Percentiles rank a stretch among this genome's conserved stretches.
These are phyloP conservation scores for Coelinius sp. DNA, from an alignment of 2,888 invertebrate species.

Conservation along the genomic window DNA sequence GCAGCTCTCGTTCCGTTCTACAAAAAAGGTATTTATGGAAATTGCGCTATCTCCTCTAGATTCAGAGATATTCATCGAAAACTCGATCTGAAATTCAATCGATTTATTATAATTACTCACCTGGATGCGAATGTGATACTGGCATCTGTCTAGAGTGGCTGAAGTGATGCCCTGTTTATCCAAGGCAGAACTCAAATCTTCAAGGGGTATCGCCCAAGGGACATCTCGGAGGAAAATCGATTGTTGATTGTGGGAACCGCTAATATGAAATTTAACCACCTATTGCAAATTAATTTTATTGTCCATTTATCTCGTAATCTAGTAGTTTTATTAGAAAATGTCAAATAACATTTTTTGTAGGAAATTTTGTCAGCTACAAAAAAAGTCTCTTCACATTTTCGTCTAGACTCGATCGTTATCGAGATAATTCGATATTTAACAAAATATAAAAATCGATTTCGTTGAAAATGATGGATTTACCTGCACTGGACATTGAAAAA, in stretches of 20 bases:
- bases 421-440: not conserved
- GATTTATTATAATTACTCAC: slow-evolving; percentile 50
- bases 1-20: no score
- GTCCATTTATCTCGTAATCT: not conserved
- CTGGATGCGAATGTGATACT: slow-evolving; percentile 70
- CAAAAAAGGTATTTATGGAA: no score
- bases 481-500: slow-evolving; percentile 70
- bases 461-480: slow-evolving; percentile 46
- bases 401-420: not conserved
- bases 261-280: slow-evolving; percentile 70
- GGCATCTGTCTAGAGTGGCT: slow-evolving; percentile 68
- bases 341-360: not conserved
- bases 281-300: slow-evolving; percentile 38
- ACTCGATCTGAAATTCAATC: not conserved
- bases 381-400: not conserved
- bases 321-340: not conserved
- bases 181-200: slow-evolving; percentile 71
- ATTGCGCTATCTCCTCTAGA: not conserved
- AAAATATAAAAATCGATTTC: not conserved
- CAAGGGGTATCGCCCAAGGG: slow-evolving; percentile 72
- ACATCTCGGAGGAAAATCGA: slow-evolving; percentile 71
- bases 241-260: slow-evolving; percentile 68
- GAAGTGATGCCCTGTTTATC: slow-evolving; percentile 69
- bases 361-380: not conserved
- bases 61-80: not conserved